Percentiles rank a stretch among this genome's conserved stretches.
phyloP scores from a whole-genome alignment of 2,888 invertebrate genomes.

The Brachypalpus laphriformis region DNA sequence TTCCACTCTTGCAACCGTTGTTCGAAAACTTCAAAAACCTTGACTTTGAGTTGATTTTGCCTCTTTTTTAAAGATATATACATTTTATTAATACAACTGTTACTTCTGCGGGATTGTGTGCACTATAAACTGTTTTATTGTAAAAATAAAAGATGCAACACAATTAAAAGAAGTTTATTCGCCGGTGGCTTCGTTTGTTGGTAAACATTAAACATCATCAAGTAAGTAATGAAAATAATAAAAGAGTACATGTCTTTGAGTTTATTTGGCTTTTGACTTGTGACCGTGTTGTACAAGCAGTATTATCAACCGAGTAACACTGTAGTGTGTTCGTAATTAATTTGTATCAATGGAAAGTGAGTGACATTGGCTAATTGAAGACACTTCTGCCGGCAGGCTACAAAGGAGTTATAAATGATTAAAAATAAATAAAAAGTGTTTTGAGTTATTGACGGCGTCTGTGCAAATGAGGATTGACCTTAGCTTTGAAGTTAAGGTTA shows the following conservation, averaged over 20 bases:
- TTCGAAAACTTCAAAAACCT: too few relatives aligned
- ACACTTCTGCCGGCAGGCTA: not conserved
- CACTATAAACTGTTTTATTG: slow-evolving; percentile 4
- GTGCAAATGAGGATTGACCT: too few relatives aligned
- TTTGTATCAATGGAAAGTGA: not conserved
- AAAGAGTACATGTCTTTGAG: not conserved
- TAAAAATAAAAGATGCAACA: slow-evolving; percentile 10
- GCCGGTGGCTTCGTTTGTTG: not conserved
- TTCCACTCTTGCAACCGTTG: too few relatives aligned
- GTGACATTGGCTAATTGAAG: not conserved
- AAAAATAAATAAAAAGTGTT: not conserved
- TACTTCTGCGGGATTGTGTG: not conserved
- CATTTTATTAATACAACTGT: not conserved
- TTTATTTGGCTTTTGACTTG: not conserved
- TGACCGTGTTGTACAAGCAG: not conserved
- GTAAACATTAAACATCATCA: too few relatives aligned
- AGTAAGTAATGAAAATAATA: too few relatives aligned
- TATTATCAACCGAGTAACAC: not conserved
- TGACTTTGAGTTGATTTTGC: not conserved
- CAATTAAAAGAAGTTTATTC: not conserved
- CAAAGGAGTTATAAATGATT: not conserved
- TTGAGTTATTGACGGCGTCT: too few relatives aligned
- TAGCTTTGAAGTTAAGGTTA: too few relatives aligned
- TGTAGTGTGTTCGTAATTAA: not conserved
- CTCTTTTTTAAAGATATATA: not conserved